Conservation (phyloP, 1,140 invertebrate genomes). For the Drosophila mauritiana region DNA sequence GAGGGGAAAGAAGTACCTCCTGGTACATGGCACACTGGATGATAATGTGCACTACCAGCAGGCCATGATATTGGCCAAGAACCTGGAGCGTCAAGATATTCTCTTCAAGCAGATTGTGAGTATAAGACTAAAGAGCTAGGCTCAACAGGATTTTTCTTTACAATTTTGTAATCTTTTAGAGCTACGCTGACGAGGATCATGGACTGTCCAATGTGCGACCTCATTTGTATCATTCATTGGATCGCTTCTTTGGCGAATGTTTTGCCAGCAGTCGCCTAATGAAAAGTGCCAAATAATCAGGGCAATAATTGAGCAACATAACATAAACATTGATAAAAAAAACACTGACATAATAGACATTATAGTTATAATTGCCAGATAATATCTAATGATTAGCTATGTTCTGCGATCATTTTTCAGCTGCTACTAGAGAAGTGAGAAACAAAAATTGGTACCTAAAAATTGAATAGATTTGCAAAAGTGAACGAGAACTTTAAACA, state of each 20-base stretch:
- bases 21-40: slow-evolving; percentile 96
- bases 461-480: slow-evolving; percentile 52
- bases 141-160: no score
- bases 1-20: slow-evolving; percentile 91
- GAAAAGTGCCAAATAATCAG: slow-evolving; percentile 68
- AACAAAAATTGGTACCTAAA: slow-evolving; percentile 70
- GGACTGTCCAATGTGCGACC: slow-evolving; percentile 90
- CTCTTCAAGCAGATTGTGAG: slow-evolving; percentile 95
- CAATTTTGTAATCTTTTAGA: slow-evolving; percentile 87
- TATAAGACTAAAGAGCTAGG: neutral
- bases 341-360: slow-evolving; percentile 14
- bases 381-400: slow-evolving; percentile 19
- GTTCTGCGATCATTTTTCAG: slow-evolving; percentile 41
- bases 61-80: slow-evolving; percentile 94
- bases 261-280: slow-evolving; percentile 85
- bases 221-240: slow-evolving; percentile 95
- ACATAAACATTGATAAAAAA: slow-evolving; percentile 1
- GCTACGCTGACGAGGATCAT: slow-evolving; percentile 97
- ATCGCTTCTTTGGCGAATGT: slow-evolving; percentile 93
- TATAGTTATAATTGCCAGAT: slow-evolving; percentile 20
- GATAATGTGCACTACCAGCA: slow-evolving; percentile 99
- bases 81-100: slow-evolving; percentile 93
- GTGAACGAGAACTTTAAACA: slow-evolving; percentile 39
- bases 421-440: slow-evolving; percentile 23
- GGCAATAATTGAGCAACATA: slow-evolving; percentile 9